Evolutionary conservation across 2,113 vertebrate genomes (phyloP).

Genomic region (Chitala chitala): DNA sequence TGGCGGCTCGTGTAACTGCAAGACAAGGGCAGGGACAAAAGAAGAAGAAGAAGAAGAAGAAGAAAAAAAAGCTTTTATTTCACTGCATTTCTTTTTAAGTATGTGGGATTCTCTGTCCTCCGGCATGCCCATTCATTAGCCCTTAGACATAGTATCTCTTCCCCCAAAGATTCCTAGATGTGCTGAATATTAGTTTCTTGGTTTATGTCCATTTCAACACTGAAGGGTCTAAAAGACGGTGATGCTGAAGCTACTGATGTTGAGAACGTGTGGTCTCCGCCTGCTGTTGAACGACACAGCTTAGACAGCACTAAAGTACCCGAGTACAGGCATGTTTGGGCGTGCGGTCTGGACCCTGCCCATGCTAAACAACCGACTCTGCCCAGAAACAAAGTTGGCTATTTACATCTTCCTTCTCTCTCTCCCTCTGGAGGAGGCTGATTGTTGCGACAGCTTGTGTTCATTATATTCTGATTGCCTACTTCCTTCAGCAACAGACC

Average conservation of each 20-base stretch:
- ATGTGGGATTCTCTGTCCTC: too few relatives aligned
- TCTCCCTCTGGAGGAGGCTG: conserved; percentile 13
- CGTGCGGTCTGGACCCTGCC: conserved; percentile 44
- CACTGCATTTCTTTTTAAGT: not conserved
- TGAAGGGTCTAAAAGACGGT: not conserved
- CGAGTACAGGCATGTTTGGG: not conserved
- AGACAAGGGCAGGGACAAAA: conserved; percentile 62
- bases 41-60: conserved; percentile 47
- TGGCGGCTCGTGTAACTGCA: conserved; percentile 81
- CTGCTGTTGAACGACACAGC: not conserved
- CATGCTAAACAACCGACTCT: conserved; percentile 46
- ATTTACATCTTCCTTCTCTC: conserved; percentile 19
- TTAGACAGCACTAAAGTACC: not conserved
- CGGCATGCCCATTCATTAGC: too few relatives aligned
- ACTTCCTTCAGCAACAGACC: not conserved
- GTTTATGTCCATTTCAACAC: not conserved
- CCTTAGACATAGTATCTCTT: too few relatives aligned
- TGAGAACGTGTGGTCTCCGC: conserved; percentile 13
- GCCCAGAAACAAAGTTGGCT: conserved; percentile 34
- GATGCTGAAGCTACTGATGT: too few relatives aligned
- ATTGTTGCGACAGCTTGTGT: conserved; percentile 33
- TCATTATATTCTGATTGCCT: conserved; percentile 28
- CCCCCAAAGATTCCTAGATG: too few relatives aligned
- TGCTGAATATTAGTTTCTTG: not conserved
- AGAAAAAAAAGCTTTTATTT: conserved; percentile 9